Base-by-base conservation (phyloP, 2,797 vertebrate species). In the Odontamblyopus rebecca region DNA sequence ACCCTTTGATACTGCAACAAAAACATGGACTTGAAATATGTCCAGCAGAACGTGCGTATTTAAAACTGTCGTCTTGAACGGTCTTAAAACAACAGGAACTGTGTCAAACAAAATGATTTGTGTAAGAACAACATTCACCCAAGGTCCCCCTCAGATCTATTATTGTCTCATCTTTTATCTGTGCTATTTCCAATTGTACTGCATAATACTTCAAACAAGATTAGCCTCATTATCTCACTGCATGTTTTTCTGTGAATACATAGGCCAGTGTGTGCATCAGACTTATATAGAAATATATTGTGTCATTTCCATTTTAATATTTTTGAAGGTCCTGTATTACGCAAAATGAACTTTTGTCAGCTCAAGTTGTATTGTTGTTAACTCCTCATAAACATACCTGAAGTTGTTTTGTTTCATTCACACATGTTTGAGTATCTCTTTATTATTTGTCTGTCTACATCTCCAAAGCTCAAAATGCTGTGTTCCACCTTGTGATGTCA, bases 171-270 rank as follows among this genome's bases (percentile, higher is more conserved):
- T 89, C 82, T 89, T 91, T 91, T 85, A 88, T 90, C 84, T 84
- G 82, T 79, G 85, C 86, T 89, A 86, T 90, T 93, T 91, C 89
- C 70, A 87, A 50, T 83, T 85, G 84, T 85, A 65, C 79, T 72
- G 83, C 77, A 86, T 81, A 83, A 87, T 74, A 91, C 89, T 93
- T 93, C 90, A 93, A 92, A 93, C 86, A 86, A 90, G 87, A 89
- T 88, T 82, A 86, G 32, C 82, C 87, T 90, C 90, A 90, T 92
- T 89, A 90, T 86, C 84, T 84, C 26, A 19, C 48, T 74, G 76
- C 76, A 79, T 75, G 72, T n/a, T 29, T 15, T 30, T 76, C 73
- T 72, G 54, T 72, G 59, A 44, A 56, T 56, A 66, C 63, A 53
- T 48, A 18, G 44, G 4, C 11, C 44, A 0, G 44, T 35, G 64